These are phyloP conservation scores for Scaptomyza hsui DNA, from an alignment of 1,140 invertebrate species.

Conservation along the genomic window DNA sequence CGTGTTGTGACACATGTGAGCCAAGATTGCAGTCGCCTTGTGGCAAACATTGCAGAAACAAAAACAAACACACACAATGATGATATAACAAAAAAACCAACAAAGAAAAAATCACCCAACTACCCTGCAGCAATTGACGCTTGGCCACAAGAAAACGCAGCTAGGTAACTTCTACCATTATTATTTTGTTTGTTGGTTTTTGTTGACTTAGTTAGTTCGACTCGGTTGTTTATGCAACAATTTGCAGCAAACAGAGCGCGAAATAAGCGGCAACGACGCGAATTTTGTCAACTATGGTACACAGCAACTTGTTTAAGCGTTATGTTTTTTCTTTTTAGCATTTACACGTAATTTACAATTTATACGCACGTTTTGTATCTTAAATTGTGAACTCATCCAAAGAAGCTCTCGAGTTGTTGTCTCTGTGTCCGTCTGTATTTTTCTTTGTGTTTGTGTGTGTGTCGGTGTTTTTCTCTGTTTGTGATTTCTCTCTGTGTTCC, in stretches of 20 bases:
- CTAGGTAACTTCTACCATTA: slow-evolving; percentile 10
- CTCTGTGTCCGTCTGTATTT: not conserved
- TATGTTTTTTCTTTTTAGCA: slow-evolving; percentile 18
- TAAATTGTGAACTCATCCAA: slow-evolving; percentile 30
- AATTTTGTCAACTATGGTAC: slow-evolving; percentile 74
- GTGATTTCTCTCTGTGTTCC: slow-evolving; percentile 24
- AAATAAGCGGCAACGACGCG: slow-evolving; percentile 67
- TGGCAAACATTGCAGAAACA: slow-evolving; percentile 41
- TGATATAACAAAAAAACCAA: slow-evolving; percentile 36
- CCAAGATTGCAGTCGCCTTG: slow-evolving; percentile 44
- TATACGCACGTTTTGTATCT: slow-evolving; percentile 68
- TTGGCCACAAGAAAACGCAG: slow-evolving; percentile 39
- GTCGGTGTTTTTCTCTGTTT: not conserved
- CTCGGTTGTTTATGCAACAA: slow-evolving; percentile 72
- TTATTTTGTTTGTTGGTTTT: slow-evolving; percentile 10
- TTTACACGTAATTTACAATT: slow-evolving; percentile 50
- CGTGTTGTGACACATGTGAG: slow-evolving; percentile 59
- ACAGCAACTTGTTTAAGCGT: slow-evolving; percentile 57
- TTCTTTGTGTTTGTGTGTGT: no score
- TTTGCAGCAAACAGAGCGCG: slow-evolving; percentile 77
- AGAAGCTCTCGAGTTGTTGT: slow-evolving; percentile 14
- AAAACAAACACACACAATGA: slow-evolving; percentile 10
- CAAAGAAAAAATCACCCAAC: slow-evolving; percentile 15
- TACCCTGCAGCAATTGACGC: slow-evolving; percentile 37
- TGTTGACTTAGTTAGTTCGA: slow-evolving; percentile 4